phyloP scores from a whole-genome alignment of 2,113 vertebrate species.

The Nematolebias whitei region DNA sequence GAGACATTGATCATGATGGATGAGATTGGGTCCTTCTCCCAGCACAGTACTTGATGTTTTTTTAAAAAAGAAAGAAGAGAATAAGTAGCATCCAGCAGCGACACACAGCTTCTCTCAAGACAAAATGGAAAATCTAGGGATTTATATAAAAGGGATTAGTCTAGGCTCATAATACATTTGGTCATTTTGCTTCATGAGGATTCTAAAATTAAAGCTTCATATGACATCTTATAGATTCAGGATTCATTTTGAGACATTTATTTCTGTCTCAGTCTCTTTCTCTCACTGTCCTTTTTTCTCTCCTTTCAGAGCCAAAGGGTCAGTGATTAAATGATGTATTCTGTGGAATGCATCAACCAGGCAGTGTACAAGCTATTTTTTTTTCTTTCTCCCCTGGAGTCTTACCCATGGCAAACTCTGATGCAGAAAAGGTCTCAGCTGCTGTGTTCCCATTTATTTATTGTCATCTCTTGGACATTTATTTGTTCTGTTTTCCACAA shows the following conservation, averaged over 20 bases:
- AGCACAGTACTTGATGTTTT: conserved; percentile 35
- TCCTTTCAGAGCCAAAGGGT: conserved; percentile 53
- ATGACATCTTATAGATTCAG: conserved; percentile 54
- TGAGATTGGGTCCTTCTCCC: conserved; percentile 45
- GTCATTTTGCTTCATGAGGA: conserved; percentile 66
- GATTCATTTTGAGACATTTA: conserved; percentile 50
- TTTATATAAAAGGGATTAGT: conserved; percentile 67
- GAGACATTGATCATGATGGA: conserved; percentile 71
- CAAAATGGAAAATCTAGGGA: conserved; percentile 60
- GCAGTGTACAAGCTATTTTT: conserved; percentile 57
- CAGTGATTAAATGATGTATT: conserved; percentile 66
- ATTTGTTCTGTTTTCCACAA: conserved; percentile 58
- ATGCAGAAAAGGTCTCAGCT: conserved; percentile 56
- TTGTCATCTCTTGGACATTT: conserved; percentile 62
- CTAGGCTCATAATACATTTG: conserved; percentile 63
- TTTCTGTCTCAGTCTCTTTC: conserved; percentile 33
- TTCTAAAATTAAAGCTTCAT: conserved; percentile 69
- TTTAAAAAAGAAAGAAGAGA: conserved; percentile 9
- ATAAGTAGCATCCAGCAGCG: conserved; percentile 47
- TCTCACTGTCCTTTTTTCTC: not conserved
- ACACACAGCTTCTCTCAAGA: conserved; percentile 43
- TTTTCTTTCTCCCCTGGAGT: conserved; percentile 33
- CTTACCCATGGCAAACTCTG: conserved; percentile 36
- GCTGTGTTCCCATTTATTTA: conserved; percentile 70
- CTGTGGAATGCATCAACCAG: conserved; percentile 45